Evolutionary conservation across 2,113 vertebrate genomes (phyloP).

Genomic region (Ictalurus punctatus): DNA sequence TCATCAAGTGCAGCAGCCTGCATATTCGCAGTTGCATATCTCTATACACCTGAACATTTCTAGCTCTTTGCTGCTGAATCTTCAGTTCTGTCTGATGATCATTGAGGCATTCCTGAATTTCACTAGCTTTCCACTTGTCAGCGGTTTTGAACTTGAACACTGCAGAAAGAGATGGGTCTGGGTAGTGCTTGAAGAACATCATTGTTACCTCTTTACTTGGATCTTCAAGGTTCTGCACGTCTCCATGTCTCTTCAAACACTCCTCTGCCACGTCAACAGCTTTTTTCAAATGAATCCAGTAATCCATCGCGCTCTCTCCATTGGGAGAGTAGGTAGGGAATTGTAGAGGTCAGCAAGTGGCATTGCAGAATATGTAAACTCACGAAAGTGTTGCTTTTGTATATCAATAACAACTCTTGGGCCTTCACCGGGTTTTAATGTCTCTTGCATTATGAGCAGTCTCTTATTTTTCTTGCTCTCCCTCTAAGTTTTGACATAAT

Average conservation of each 20-base stretch:
- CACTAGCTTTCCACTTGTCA: conserved; percentile 46
- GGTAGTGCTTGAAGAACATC: conserved; percentile 59
- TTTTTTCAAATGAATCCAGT: conserved; percentile 25
- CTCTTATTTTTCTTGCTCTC: background rate
- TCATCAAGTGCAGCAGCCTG: background rate
- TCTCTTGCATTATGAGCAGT: too few relatives aligned
- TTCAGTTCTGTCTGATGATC: conserved; percentile 12
- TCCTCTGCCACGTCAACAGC: conserved; percentile 44
- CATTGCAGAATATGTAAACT: conserved; percentile 45
- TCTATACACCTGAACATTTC: background rate
- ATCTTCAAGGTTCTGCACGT: conserved; percentile 9
- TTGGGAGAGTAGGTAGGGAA: conserved; percentile 17
- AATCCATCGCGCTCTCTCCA: conserved; percentile 48
- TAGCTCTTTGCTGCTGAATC: background rate
- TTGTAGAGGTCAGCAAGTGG: conserved; percentile 52
- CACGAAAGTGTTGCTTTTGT: conserved; percentile 45
- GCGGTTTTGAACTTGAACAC: conserved; percentile 53
- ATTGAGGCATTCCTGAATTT: conserved; percentile 52
- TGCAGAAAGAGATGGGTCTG: conserved; percentile 37
- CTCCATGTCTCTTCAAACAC: conserved; percentile 34
- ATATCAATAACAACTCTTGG: conserved; percentile 44
- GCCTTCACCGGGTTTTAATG: conserved; percentile 11
- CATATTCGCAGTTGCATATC: background rate
- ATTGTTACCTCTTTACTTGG: conserved; percentile 40
- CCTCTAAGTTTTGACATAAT: conserved; percentile 35